Evolutionary conservation across 2,113 vertebrate genomes (phyloP).

Genomic region (Gadus macrocephalus): DNA sequence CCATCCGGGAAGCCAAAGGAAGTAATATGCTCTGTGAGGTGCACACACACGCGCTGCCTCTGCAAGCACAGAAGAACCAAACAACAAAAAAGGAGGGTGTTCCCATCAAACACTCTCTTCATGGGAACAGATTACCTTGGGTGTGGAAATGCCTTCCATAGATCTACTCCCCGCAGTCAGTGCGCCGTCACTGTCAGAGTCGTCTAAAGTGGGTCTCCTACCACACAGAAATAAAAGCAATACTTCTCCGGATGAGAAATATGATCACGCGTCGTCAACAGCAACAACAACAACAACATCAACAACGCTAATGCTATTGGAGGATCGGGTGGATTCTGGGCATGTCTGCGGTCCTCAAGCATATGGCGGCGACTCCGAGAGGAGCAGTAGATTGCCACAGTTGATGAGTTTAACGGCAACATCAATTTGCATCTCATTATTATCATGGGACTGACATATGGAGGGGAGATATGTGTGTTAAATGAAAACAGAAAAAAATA

Average conservation of each 20-base stretch:
- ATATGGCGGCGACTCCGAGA: conserved; percentile 26
- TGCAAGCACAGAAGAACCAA: conserved; percentile 6
- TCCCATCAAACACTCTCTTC: conserved; percentile 28
- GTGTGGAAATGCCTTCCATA: conserved; percentile 30
- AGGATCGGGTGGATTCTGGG: conserved; percentile 3
- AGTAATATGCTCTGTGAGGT: too few relatives aligned
- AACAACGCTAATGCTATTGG: not conserved
- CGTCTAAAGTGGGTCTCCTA: conserved; percentile 30
- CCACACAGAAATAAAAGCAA: conserved; percentile 40
- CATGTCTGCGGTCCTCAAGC: conserved; percentile 15
- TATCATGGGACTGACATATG: conserved; percentile 40
- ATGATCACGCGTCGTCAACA: conserved; percentile 30
- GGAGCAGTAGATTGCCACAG: conserved; percentile 25
- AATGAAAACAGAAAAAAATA: too few relatives aligned
- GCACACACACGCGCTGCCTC: not conserved
- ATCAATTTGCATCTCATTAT: conserved; percentile 44
- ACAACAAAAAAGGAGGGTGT: conserved; percentile 12
- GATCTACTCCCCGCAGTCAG: conserved; percentile 24
- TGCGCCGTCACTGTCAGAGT: conserved; percentile 16
- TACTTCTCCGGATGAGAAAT: not conserved
- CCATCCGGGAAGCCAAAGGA: not conserved
- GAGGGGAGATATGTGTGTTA: not conserved
- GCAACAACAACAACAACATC: conserved; percentile 1
- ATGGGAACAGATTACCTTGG: conserved; percentile 29
- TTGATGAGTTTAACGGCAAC: conserved; percentile 36